A percentile compares a stretch with the other conserved stretches of the same genome.
phyloP scores from a whole-genome alignment of 2,888 invertebrate genomes.

The Bugulina stolonifera region DNA sequence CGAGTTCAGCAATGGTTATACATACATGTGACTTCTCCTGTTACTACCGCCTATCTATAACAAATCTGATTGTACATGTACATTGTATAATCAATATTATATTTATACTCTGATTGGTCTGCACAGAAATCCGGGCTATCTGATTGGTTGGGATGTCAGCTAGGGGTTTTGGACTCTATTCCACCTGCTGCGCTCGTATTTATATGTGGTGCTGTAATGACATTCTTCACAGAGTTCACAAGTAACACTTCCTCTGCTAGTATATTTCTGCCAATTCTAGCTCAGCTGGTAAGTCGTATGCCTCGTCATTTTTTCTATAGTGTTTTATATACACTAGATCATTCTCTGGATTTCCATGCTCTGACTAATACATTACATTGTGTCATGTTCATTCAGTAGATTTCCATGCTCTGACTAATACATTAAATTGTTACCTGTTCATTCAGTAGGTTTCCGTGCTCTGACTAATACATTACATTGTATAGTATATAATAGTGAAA shows the following conservation, averaged over 20 bases:
- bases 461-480: too few species aligned
- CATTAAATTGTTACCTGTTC: too few species aligned
- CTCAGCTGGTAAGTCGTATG: conserved; percentile 37
- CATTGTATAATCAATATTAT: too few species aligned
- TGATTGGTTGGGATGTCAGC: conserved; percentile 38
- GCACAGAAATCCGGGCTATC: conserved; percentile 44
- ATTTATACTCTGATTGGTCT: background rate
- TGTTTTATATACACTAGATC: background rate
- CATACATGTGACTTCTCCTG: too few species aligned
- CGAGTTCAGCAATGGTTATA: too few species aligned
- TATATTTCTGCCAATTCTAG: conserved; percentile 48
- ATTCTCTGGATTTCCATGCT: background rate
- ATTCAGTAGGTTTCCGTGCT: too few species aligned
- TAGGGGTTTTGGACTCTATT: conserved; percentile 36
- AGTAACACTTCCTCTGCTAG: conserved; percentile 48
- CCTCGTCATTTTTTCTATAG: too few species aligned
- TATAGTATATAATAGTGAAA: too few species aligned
- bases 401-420: too few species aligned
- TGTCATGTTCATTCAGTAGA: too few species aligned
- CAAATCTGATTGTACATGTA: too few species aligned
- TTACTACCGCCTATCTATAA: too few species aligned
- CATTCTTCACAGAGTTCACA: conserved; percentile 45
- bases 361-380: background rate
- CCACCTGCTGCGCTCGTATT: conserved; percentile 41
- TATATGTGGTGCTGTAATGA: conserved; percentile 39